These are phyloP conservation scores for human (Homo sapiens) DNA, from an alignment of 2,113 vertebrate species.

Conservation along the genomic window GRCh38 chr9:77275501-77276000, in stretches of 20 bases:
- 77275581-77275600: conserved; percentile 82
- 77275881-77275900: conserved; percentile 22
- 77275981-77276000: neutral
- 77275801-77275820: neutral
- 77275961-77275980: neutral
- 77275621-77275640: conserved; percentile 90
- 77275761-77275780: neutral
- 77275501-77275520: conserved; percentile 97
- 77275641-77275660: conserved; percentile 92
- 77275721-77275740: neutral
- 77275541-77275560: conserved; percentile 81
- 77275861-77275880: neutral
- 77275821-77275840: neutral
- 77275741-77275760: neutral
- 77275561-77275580: conserved; percentile 70
- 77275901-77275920: neutral
- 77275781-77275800: neutral
- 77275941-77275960: conserved; percentile 13
- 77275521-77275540: conserved; percentile 93
- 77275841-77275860: neutral
- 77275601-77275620: conserved; percentile 92
- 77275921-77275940: neutral
- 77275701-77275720: neutral
- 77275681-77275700: conserved; percentile 37
- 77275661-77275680: neutral